A percentile compares a stretch with the other conserved stretches of the same genome.
phyloP scores from a whole-genome alignment of 1,140 invertebrate species.

The Vanessa tameamea region DNA sequence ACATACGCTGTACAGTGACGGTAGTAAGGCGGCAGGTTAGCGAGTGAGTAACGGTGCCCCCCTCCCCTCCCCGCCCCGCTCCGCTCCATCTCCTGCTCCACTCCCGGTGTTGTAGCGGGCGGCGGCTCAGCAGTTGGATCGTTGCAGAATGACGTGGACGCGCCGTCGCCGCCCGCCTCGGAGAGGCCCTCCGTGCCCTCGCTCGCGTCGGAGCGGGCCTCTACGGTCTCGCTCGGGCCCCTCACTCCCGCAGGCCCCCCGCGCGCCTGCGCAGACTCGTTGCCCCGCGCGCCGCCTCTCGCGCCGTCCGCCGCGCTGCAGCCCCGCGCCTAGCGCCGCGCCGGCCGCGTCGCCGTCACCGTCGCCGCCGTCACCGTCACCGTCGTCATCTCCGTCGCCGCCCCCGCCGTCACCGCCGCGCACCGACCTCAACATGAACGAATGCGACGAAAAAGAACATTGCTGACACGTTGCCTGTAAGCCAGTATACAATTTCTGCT shows the following conservation, averaged over 20 bases:
- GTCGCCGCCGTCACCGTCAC: background rate
- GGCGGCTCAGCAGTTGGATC: conserved; percentile 72
- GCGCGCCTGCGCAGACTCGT: conserved; percentile 36
- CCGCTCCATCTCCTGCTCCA: conserved; percentile 28
- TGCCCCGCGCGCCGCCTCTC: conserved; percentile 35
- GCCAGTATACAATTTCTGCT: background rate
- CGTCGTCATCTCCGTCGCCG: conserved; percentile 41
- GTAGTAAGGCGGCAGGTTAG: conserved; percentile 39
- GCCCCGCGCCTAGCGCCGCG: conserved; percentile 47
- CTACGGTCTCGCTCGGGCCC: conserved; percentile 36
- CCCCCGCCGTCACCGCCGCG: conserved; percentile 22
- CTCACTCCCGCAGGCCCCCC: conserved; percentile 7
- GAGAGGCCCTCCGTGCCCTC: conserved; percentile 44
- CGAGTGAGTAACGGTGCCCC: conserved; percentile 69
- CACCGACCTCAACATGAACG: conserved; percentile 47
- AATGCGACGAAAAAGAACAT: conserved; percentile 29
- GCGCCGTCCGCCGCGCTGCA: conserved; percentile 41
- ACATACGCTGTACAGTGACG: conserved; percentile 19
- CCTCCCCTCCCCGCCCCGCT: conserved; percentile 21
- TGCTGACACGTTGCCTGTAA: background rate
- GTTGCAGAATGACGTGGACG: conserved; percentile 77
- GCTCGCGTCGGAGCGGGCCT: conserved; percentile 34
- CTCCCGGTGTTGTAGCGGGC: conserved; percentile 63
- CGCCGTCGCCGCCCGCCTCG: conserved; percentile 66
- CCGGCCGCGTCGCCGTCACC: background rate